These are phyloP conservation scores for Aurelia sp. DNA, from an alignment of 30 jellyfish, hydroid and myxozoan species.

Conservation along the genomic window DNA sequence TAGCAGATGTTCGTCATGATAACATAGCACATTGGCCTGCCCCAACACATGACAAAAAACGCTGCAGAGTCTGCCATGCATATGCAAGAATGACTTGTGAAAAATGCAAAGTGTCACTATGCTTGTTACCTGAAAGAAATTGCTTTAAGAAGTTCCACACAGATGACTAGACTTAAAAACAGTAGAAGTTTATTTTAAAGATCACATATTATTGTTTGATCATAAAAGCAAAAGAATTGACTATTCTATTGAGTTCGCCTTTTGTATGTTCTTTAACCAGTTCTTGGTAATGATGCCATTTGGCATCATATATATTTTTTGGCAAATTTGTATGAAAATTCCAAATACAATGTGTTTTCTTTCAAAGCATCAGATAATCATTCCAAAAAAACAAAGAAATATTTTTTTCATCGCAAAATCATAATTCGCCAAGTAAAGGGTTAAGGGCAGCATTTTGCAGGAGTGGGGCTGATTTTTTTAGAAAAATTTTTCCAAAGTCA, in stretches of 20 bases:
- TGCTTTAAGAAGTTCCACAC: no score
- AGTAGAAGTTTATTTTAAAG: background rate
- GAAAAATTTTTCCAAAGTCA: no score
- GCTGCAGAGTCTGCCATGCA: conserved; percentile 42
- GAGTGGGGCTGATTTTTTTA: no score
- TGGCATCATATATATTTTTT: background rate
- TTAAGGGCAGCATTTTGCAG: no score
- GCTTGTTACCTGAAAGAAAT: conserved; percentile 41
- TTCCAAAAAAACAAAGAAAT: no score
- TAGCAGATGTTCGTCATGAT: conserved; percentile 49
- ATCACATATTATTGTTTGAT: conserved; percentile 33
- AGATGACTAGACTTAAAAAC: conserved; percentile 1
- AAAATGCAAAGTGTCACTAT: conserved; percentile 41
- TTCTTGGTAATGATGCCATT: conserved; percentile 36
- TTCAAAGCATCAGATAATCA: no score
- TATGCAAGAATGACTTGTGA: conserved; percentile 16
- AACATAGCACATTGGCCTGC: conserved; percentile 57
- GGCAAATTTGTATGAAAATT: background rate
- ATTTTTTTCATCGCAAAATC: no score
- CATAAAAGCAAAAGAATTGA: conserved; percentile 22
- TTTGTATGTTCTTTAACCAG: conserved; percentile 10
- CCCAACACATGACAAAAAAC: conserved; percentile 18
- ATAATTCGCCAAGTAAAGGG: no score
- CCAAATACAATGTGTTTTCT: no score
- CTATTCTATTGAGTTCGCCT: no score